These are phyloP conservation scores for Timema cristinae DNA, from an alignment of 2,888 invertebrate species.

Conservation along the genomic window DNA sequence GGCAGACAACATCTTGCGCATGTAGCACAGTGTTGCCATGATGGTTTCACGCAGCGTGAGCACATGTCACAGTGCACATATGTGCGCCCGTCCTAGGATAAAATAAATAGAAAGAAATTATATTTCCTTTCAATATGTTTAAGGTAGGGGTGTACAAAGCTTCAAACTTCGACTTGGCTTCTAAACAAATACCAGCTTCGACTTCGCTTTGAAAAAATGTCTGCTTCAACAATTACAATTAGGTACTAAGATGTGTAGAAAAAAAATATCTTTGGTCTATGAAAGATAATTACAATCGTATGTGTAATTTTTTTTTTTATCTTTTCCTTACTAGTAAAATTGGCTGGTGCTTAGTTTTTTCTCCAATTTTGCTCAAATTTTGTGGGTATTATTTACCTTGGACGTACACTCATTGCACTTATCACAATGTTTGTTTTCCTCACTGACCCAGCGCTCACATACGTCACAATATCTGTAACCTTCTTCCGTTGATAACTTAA, in stretches of 20 bases:
- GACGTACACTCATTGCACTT: conserved; percentile 69
- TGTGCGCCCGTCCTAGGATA: conserved; percentile 56
- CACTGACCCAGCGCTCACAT: conserved; percentile 66
- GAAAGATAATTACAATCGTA: no score
- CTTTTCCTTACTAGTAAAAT: not conserved
- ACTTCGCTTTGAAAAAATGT: no score
- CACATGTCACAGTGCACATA: conserved; percentile 66
- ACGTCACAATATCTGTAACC: conserved; percentile 68
- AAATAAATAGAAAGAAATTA: not conserved
- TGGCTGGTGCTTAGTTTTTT: no score
- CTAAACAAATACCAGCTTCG: no score
- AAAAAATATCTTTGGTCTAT: no score
- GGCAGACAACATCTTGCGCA: conserved; percentile 63
- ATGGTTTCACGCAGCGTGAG: conserved; percentile 76
- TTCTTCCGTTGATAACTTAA: conserved; percentile 54
- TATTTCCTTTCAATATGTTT: no score
- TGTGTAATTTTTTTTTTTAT: no score
- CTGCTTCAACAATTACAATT: no score
- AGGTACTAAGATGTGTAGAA: no score
- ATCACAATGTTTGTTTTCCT: conserved; percentile 70
- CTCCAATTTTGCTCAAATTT: no score
- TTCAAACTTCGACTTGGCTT: no score
- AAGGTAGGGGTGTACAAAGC: no score
- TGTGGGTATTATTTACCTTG: conserved; percentile 45
- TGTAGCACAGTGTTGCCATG: conserved; percentile 70